Evolutionary conservation across 2,113 vertebrate species (phyloP).

Genomic region (Numenius arquata): DNA sequence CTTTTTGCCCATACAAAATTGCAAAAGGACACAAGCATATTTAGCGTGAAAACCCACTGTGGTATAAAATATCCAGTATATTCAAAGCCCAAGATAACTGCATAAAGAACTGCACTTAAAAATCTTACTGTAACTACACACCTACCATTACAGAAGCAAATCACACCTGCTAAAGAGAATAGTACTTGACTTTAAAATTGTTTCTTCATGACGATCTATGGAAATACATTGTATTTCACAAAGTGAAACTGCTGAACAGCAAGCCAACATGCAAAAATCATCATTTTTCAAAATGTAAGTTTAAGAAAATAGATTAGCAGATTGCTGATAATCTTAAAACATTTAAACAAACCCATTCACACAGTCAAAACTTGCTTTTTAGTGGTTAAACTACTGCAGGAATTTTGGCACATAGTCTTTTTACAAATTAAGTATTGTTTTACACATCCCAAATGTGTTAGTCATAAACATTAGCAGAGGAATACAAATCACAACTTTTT

Average conservation of each 20-base stretch:
- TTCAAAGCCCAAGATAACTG: background rate
- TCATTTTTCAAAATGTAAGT: background rate
- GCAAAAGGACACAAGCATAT: background rate
- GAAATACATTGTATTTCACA: background rate
- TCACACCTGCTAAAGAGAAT: background rate
- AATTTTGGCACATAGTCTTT: constrained; percentile 32
- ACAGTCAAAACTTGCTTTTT: constrained; percentile 31
- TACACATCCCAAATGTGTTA: constrained; percentile 61
- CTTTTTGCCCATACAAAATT: background rate
- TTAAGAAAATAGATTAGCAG: background rate
- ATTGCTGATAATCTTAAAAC: background rate
- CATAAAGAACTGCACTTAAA: background rate
- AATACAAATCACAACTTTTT: constrained; percentile 64
- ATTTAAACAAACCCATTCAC: constrained; percentile 13
- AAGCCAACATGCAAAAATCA: background rate
- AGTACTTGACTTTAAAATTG: background rate
- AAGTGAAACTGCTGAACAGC: background rate
- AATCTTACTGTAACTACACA: background rate
- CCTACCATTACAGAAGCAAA: background rate
- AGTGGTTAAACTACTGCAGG: constrained; percentile 49
- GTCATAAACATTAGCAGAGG: constrained; percentile 55
- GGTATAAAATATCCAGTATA: background rate
- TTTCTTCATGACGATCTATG: background rate
- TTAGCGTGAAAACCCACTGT: background rate
- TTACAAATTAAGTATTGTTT: constrained; percentile 66